Percentiles rank a stretch among this genome's conserved stretches.
These are phyloP conservation scores for Eulemur mongoz DNA, from an alignment of 2,797 vertebrate genomes.

Conservation along the genomic window DNA sequence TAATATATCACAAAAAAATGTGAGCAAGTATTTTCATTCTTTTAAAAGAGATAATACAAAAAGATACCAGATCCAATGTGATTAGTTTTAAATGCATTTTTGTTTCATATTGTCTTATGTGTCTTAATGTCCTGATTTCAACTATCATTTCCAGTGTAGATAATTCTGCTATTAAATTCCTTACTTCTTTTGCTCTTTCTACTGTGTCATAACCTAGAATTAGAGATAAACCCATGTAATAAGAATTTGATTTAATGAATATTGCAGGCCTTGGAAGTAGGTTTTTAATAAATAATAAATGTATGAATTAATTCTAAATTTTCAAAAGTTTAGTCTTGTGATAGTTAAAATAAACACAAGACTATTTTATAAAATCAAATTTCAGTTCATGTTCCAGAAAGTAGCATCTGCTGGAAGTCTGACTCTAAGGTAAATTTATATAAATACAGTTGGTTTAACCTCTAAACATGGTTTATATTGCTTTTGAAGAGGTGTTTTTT, in stretches of 20 bases:
- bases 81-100: background rate
- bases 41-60: background rate
- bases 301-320: background rate
- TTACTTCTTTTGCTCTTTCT: background rate
- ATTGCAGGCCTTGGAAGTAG: background rate
- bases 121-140: background rate
- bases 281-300: background rate
- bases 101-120: background rate
- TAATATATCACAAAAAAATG: background rate
- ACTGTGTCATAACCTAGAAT: background rate
- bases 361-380: background rate
- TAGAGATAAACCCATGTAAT: background rate
- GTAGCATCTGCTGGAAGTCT: background rate
- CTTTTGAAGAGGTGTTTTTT: background rate
- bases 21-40: background rate
- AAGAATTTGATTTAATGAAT: background rate
- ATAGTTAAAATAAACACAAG: background rate
- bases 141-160: background rate
- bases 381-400: background rate
- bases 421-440: background rate
- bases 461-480: background rate
- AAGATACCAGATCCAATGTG: background rate
- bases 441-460: background rate
- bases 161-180: background rate
- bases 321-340: background rate